Conservation (phyloP, 2,888 invertebrate genomes). For the Agrypnus murinus region DNA sequence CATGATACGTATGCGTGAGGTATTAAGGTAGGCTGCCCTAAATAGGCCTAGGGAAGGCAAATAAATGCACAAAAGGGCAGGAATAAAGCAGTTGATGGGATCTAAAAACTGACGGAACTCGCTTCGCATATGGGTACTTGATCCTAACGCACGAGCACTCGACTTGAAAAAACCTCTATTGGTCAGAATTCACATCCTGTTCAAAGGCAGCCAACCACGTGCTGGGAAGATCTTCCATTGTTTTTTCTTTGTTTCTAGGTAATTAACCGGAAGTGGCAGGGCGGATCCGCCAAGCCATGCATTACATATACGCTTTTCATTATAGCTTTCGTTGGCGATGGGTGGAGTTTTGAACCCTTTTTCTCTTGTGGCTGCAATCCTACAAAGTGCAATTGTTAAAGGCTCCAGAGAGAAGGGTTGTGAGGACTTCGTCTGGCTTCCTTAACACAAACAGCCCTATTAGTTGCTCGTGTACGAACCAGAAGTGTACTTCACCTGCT, state of each 20-base stretch:
- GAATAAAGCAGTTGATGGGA: conserved; percentile 31
- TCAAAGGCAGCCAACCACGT: conserved; percentile 66
- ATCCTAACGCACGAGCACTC: conserved; percentile 61
- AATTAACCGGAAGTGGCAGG: conserved; percentile 69
- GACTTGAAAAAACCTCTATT: conserved; percentile 62
- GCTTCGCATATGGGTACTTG: conserved; percentile 57
- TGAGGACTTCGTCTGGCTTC: conserved; percentile 44
- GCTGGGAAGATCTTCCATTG: conserved; percentile 63
- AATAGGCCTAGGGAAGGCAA: conserved; percentile 26
- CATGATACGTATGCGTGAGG: conserved; percentile 55
- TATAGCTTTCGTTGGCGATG: conserved; percentile 62
- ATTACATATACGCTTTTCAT: conserved; percentile 64
- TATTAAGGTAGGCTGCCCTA: conserved; percentile 43
- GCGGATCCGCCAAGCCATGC: conserved; percentile 64
- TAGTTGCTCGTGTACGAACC: conserved; percentile 37
- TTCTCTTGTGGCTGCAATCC: conserved; percentile 50
- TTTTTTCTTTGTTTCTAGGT: conserved; percentile 67
- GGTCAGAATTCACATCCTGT: conserved; percentile 64
- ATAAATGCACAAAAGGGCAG: conserved; percentile 34
- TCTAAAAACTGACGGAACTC: conserved; percentile 45
- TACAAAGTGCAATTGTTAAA: conserved; percentile 51
- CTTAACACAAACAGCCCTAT: conserved; percentile 45
- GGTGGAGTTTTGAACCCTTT: conserved; percentile 63
- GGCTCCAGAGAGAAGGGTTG: conserved; percentile 36
- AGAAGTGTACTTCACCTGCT: conserved; percentile 38